Evolutionary conservation across 1,140 invertebrate genomes (phyloP), one percentile per base, ranked within the genome.

Genomic region (Vanessa tameamea): DNA sequence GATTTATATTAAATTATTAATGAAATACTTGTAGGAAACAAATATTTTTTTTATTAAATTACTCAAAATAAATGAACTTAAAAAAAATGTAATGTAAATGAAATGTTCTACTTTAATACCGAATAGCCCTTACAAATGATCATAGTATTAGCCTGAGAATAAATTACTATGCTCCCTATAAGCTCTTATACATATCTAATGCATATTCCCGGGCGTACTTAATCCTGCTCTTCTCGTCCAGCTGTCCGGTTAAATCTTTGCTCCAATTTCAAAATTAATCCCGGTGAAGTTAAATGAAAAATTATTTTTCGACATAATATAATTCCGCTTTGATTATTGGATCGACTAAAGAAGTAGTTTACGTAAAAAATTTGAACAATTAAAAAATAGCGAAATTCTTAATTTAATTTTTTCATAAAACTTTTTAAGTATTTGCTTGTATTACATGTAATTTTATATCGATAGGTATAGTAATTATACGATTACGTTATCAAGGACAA

Each of bases 181-280:
- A 69, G 53, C 67, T 23, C 26, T 23, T 61, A 51, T 71, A 64
- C 64, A 68, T 68, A 51, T 66, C 26, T 68, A 68, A 63, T 68
- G 72, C 72, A 73, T 68, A 68, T 73, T 73, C 72, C 57, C 53
- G 14, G 47, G 55, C 31, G 66, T 16, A 47, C 47, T 50, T 73
- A 73, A 73, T 73, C 72, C 72, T n/a, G 48, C 55, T 59, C 50
- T 57, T 65, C 48, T 23, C 72, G 48, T 59, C 64, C 55, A 59
- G 47, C 47, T 37, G 65, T 73, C 57, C 47, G 48, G 26, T 73
- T 73, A 73, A 73, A 73, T 68, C 65, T 73, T 68, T 73, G 65
- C 16, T 20, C 65, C 65, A 73, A 73, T 68, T 73, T 63, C 48
- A 50, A 57, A 31, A 73, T 63, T 70, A 63, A 73, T 68, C 57